These are phyloP conservation scores for Proterorhinus semilunaris DNA, from an alignment of 2,113 vertebrate species.

Conservation along the genomic window DNA sequence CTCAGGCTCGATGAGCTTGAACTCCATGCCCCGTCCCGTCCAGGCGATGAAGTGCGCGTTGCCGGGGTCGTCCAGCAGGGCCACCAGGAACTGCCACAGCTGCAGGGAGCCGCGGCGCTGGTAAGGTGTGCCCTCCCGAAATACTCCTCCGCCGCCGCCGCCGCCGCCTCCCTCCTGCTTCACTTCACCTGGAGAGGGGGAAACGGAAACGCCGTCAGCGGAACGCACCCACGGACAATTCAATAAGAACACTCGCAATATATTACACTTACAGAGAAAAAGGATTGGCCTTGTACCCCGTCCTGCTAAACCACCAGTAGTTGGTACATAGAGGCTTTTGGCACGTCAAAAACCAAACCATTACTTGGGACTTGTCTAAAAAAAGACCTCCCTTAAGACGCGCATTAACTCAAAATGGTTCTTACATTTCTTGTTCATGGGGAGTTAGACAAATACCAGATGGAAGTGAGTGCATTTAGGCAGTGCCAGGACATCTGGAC, in stretches of 20 bases:
- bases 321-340: not conserved
- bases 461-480: slow-evolving; percentile 4
- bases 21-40: slow-evolving; percentile 98
- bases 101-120: slow-evolving; percentile 94
- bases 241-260: not conserved
- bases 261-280: not conserved
- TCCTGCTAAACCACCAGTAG: not conserved
- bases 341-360: slow-evolving; percentile 10
- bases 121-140: slow-evolving; percentile 89
- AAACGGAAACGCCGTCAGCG: not conserved
- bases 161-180: slow-evolving; percentile 83
- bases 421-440: slow-evolving; percentile 24
- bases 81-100: slow-evolving; percentile 98
- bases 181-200: slow-evolving; percentile 79
- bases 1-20: slow-evolving; percentile 98
- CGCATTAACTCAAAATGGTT: slow-evolving; percentile 4
- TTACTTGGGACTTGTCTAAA: slow-evolving; percentile 15
- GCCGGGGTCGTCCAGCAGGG: slow-evolving; percentile 89
- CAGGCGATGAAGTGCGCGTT: slow-evolving; percentile 97
- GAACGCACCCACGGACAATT: not conserved
- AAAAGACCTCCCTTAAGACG: slow-evolving; percentile 4
- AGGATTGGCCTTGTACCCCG: no score
- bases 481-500: not conserved
- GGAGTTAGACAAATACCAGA: slow-evolving; percentile 26
- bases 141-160: slow-evolving; percentile 62